phyloP scores from a whole-genome alignment of 2,113 vertebrate species.

The Bujurquina vittata region DNA sequence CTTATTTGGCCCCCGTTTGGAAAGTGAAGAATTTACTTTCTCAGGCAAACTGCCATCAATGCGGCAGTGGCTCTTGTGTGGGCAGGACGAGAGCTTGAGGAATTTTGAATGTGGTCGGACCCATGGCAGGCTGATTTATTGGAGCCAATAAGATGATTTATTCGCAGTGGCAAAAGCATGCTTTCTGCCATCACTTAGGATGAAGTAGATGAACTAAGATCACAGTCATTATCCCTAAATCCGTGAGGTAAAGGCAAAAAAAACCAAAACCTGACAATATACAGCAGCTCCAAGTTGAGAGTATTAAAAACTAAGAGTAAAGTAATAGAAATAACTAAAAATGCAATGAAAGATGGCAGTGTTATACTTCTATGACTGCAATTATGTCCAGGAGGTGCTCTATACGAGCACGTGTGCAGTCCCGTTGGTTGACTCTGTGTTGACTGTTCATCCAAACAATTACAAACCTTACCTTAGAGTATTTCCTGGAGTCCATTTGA shows the following conservation, averaged over 20 bases:
- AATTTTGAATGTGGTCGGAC: constrained; percentile 62
- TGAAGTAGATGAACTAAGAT: constrained; percentile 16
- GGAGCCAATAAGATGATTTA: constrained; percentile 64
- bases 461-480: background rate
- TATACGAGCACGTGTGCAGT: no score
- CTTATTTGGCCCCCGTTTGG: constrained; percentile 71
- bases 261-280: background rate
- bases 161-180: constrained; percentile 49
- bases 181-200: constrained; percentile 46
- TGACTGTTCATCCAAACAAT: background rate
- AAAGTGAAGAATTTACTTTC: constrained; percentile 69
- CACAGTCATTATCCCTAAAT: constrained; percentile 1
- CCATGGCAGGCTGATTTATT: constrained; percentile 51
- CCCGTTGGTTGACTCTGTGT: background rate
- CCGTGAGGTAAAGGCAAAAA: background rate
- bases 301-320: background rate
- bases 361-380: background rate
- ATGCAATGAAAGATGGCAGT: background rate
- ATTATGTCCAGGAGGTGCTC: background rate
- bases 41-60: constrained; percentile 66
- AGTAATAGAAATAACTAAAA: background rate
- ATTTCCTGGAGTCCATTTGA: background rate
- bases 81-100: constrained; percentile 62
- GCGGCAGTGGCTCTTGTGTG: constrained; percentile 62
- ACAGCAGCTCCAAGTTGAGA: background rate